Conservation (phyloP, 2,797 vertebrate genomes). For the Tamandua tetradactyla region DNA sequence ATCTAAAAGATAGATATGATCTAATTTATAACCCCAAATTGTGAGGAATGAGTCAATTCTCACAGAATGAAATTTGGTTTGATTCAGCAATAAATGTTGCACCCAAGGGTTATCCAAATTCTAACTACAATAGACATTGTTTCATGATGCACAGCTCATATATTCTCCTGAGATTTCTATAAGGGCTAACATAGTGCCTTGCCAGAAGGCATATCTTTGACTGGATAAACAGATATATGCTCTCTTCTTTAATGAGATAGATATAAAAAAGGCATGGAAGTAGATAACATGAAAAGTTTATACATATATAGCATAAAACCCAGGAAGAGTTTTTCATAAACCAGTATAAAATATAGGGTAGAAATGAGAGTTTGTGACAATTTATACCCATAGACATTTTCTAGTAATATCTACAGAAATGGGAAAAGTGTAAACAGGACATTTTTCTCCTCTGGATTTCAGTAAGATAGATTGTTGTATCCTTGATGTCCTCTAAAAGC, state of each 20-base stretch:
- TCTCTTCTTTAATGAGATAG: neutral
- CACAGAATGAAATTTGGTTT: neutral
- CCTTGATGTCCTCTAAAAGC: neutral
- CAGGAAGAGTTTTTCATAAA: neutral
- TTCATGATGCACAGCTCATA: neutral
- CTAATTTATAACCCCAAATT: neutral
- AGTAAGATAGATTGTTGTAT: neutral
- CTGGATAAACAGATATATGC: neutral
- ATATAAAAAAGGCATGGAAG: neutral
- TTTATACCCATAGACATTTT: too few relatives aligned
- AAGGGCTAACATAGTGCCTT: neutral
- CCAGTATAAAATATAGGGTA: neutral
- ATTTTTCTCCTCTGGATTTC: neutral
- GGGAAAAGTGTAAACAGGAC: neutral
- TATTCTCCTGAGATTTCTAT: neutral
- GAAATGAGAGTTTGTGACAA: neutral
- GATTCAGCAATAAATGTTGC: neutral
- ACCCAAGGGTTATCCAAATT: accelerated
- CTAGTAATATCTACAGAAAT: neutral
- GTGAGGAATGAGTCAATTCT: too few relatives aligned
- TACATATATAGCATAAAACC: neutral
- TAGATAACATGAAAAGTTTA: neutral
- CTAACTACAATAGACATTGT: neutral
- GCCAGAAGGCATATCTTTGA: neutral
- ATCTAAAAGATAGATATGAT: neutral